phyloP scores from a whole-genome alignment of 2,888 invertebrate genomes.

The Mythimna ferrago region DNA sequence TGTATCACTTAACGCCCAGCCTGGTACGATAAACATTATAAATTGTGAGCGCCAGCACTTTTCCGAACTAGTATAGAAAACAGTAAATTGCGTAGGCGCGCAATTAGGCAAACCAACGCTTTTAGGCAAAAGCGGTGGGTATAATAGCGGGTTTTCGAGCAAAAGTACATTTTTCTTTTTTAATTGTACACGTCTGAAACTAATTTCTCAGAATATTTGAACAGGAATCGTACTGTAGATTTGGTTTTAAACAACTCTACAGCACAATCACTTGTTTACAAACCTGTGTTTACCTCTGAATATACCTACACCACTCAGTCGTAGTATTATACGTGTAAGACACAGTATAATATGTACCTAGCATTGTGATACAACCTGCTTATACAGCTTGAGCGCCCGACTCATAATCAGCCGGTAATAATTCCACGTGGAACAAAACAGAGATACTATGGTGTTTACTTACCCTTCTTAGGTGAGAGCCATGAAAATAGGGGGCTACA shows the following conservation, averaged over 20 bases:
- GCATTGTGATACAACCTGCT: background rate
- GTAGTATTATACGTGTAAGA: conserved; percentile 5
- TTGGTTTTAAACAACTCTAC: too few species aligned
- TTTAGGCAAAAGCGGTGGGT: too few species aligned
- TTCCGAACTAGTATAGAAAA: too few species aligned
- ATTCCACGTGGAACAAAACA: conserved; percentile 53
- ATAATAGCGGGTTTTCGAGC: too few species aligned
- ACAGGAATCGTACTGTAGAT: background rate
- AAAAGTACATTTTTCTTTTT: too few species aligned
- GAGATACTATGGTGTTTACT: conserved; percentile 26
- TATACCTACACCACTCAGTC: background rate
- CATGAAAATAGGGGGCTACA: conserved; percentile 6
- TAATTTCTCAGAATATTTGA: background rate
- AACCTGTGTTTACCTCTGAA: background rate
- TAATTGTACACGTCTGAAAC: too few species aligned
- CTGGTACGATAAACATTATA: too few species aligned
- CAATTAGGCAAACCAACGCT: too few species aligned
- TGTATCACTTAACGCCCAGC: too few species aligned
- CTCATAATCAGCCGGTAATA: conserved; percentile 54
- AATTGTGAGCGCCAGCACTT: too few species aligned
- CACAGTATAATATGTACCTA: background rate
- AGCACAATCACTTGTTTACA: background rate
- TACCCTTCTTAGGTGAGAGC: conserved; percentile 9
- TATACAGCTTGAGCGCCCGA: conserved; percentile 14
- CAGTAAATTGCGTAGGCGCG: too few species aligned